Conservation (phyloP, 2,888 invertebrate genomes). For the Tiphia femorata region DNA sequence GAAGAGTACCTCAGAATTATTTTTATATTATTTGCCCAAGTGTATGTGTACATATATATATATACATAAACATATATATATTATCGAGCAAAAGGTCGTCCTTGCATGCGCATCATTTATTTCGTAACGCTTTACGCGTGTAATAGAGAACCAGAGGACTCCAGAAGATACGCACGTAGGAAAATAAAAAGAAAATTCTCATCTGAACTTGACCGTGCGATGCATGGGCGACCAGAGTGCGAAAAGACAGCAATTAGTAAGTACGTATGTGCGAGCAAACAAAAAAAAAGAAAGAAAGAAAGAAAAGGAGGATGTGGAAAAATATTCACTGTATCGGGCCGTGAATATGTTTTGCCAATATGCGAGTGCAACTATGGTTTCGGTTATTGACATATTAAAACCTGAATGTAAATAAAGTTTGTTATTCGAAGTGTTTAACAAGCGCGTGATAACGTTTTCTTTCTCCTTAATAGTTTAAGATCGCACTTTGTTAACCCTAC, state of each 20-base stretch:
- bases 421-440: slow-evolving; percentile 55
- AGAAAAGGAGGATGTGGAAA: neutral
- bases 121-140: no score
- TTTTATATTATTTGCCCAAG: slow-evolving; percentile 54
- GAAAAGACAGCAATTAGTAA: slow-evolving; percentile 15
- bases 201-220: no score
- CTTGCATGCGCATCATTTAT: no score
- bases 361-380: slow-evolving; percentile 46
- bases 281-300: slow-evolving; percentile 8
- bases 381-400: slow-evolving; percentile 54
- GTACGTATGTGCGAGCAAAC: slow-evolving; percentile 16
- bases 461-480: no score
- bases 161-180: no score
- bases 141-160: no score
- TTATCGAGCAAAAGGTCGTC: no score
- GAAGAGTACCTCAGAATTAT: slow-evolving; percentile 47
- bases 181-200: no score
- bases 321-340: slow-evolving; percentile 22
- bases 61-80: neutral
- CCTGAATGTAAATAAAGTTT: slow-evolving; percentile 65
- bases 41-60: slow-evolving; percentile 28
- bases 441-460: no score
- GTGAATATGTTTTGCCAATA: slow-evolving; percentile 25
- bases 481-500: no score
- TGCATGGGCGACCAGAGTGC: slow-evolving; percentile 9